Percentiles rank a stretch among this genome's conserved stretches.
Evolutionary conservation across 2,113 vertebrate species (phyloP).

Genomic region (Nannobrachium achirus): DNA sequence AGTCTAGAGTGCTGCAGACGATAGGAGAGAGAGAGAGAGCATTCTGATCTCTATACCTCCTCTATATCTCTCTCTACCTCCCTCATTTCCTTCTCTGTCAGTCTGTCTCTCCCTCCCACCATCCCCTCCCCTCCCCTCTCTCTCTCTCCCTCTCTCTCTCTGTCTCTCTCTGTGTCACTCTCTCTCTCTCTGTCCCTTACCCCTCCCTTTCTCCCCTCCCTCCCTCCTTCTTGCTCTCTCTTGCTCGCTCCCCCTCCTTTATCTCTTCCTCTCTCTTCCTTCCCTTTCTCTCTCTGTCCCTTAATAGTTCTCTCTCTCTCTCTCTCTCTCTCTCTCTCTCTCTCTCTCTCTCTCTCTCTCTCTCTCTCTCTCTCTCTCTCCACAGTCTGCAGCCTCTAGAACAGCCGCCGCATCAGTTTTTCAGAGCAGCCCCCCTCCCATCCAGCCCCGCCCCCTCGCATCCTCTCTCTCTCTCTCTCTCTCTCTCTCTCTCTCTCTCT

Average conservation of each 20-base stretch:
- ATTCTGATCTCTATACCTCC: too few relatives aligned
- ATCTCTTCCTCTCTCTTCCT: too few relatives aligned
- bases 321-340: conserved; percentile 17
- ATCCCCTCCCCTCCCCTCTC: not conserved
- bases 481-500: conserved; percentile 12
- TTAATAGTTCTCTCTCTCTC: not conserved
- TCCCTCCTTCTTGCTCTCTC: conserved; percentile 50
- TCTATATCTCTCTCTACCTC: too few relatives aligned
- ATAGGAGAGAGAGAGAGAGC: too few relatives aligned
- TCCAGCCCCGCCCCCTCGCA: conserved; percentile 1
- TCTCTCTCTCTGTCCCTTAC: not conserved
- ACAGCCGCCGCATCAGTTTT: conserved; percentile 82
- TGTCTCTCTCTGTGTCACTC: not conserved
- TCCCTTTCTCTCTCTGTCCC: not conserved
- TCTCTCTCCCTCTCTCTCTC: not conserved
- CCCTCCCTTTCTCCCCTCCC: too few relatives aligned
- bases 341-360: conserved; percentile 27
- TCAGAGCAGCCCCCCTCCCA: conserved; percentile 66
- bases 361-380: conserved; percentile 50
- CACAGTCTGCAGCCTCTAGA: conserved; percentile 78
- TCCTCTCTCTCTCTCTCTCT: conserved; percentile 3
- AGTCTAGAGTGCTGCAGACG: too few relatives aligned
- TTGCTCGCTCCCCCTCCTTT: conserved; percentile 29
- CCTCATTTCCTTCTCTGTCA: too few relatives aligned
- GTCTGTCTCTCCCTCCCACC: too few relatives aligned